Evolutionary conservation across 2,113 vertebrate species (phyloP).

Genomic region (Uria aalge): DNA sequence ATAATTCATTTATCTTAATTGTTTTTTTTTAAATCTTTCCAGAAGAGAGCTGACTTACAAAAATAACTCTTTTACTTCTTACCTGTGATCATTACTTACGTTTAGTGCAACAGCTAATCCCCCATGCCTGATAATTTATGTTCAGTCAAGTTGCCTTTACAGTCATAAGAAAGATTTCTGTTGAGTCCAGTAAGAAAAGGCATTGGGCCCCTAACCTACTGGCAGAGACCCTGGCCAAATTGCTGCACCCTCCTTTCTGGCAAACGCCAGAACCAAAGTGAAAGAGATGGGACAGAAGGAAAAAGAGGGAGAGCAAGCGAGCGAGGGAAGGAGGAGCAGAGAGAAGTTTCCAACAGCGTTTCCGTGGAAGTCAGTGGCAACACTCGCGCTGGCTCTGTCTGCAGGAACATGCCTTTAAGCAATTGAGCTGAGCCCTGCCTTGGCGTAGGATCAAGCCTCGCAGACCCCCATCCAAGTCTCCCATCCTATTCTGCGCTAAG

Average conservation of each 20-base stretch:
- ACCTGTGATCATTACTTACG: neutral
- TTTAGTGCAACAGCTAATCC: neutral
- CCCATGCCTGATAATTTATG: neutral
- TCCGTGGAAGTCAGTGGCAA: neutral
- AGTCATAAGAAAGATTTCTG: neutral
- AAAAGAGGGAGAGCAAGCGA: neutral
- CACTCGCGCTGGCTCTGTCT: neutral
- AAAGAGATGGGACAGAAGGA: neutral
- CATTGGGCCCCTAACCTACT: neutral
- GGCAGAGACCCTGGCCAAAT: neutral
- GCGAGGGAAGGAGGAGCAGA: neutral
- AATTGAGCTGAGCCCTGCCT: neutral
- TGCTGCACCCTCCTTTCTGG: neutral
- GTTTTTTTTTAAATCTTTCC: neutral
- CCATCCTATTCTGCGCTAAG: neutral
- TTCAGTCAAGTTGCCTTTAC: neutral
- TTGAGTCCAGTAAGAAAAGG: neutral
- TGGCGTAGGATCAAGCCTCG: neutral
- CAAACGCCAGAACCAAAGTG: neutral
- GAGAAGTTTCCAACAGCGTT: neutral
- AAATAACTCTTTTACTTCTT: constrained; percentile 26
- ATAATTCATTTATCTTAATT: constrained; percentile 19
- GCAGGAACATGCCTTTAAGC: neutral
- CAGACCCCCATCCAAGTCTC: neutral
- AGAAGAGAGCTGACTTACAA: neutral